Conservation (phyloP, 2,113 vertebrate genomes). For the Albula glossodonta region DNA sequence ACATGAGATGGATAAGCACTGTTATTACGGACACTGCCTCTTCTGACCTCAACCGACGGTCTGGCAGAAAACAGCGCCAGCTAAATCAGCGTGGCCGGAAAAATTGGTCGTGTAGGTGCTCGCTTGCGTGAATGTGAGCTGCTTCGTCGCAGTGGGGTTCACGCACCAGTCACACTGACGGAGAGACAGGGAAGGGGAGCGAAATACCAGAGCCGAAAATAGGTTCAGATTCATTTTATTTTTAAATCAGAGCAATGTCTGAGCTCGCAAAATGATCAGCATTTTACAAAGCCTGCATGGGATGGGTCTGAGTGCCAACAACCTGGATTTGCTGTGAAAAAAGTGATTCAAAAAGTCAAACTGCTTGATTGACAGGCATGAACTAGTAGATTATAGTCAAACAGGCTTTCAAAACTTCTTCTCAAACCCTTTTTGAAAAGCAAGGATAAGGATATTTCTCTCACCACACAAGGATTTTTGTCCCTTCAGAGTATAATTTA, state of each 20-base stretch:
- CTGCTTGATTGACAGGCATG: neutral
- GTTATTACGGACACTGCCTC: slow-evolving; percentile 69
- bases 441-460: too few relatives aligned
- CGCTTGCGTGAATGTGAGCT: neutral
- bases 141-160: neutral
- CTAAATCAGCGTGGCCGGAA: neutral
- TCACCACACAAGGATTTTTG: too few relatives aligned
- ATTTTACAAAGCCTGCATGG: neutral
- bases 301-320: neutral
- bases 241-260: neutral
- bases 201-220: neutral
- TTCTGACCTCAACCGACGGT: slow-evolving; percentile 71
- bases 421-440: too few relatives aligned
- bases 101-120: slow-evolving; percentile 16
- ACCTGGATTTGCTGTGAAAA: neutral
- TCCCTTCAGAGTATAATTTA: too few relatives aligned
- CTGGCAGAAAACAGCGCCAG: slow-evolving; percentile 48
- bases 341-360: neutral
- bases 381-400: too few relatives aligned
- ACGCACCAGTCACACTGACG: neutral
- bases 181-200: neutral
- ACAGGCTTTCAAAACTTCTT: too few relatives aligned
- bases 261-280: too few relatives aligned
- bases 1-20: slow-evolving; percentile 77
- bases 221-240: slow-evolving; percentile 7